Base-by-base conservation (phyloP, 1,140 invertebrate genomes). In the Apocrypta bakeri region DNA sequence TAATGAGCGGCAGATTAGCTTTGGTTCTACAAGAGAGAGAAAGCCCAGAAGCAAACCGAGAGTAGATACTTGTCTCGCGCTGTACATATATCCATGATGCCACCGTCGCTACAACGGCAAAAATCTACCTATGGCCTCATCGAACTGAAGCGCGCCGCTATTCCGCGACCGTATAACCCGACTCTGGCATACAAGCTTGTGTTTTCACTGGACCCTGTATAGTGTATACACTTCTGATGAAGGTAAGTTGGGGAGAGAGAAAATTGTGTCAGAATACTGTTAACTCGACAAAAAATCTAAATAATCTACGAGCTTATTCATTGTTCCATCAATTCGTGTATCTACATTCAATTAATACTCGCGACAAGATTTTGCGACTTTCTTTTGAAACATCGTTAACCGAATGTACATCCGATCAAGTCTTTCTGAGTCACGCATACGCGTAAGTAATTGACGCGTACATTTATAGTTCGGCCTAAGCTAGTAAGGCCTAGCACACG, bases 1-100 rank as follows among this genome's bases (percentile, higher is more conserved):
- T 88, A 85, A 88, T 86, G 84, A 88, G 83, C 75, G 78, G 71
- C 79, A 84, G 84, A 88, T 86, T 86, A 86, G 76, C 76, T 76
- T 74, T 74, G 24, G 71, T 24, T 24, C 64, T 14, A 2, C 31
- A 31, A 42, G 64, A 83, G 33, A 42, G 77, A 63, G 82, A 80
- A 72, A 37, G 66, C 81, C 29, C 63, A 81, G 75, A 83, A 82
- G 79, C 79, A 9, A 69, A 48, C n/a, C 76, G 48, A 76, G 78
- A 27, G n/a, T 79, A 77, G 80, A 83, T 42, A 71, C 83, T 74
- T 25, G 69, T 80, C 29, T 80, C 31, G 17, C 48, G 21, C 14
- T 56, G 21, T 56, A 21, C n/a, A n/a, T 56, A 37, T 37, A 37
- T 9, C 48, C 48, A 21, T 7, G 68, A 72, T 21, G 77, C 24